Base-by-base conservation (phyloP, 2,113 vertebrate genomes). In the Ptyas mucosa region DNA sequence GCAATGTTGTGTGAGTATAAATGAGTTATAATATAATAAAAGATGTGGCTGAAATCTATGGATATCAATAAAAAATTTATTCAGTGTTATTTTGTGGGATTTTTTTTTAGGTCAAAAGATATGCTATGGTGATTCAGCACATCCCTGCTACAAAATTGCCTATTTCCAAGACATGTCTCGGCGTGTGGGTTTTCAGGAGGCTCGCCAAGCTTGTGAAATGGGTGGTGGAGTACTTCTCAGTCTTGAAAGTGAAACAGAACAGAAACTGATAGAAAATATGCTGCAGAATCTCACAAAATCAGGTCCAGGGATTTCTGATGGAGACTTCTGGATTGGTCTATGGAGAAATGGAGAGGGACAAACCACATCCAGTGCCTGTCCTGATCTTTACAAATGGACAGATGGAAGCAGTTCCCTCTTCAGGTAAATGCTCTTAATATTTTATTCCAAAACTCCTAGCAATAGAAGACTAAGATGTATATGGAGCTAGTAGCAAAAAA, bases 301-400 rank as follows among this genome's bases (percentile, higher is more conserved):
- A 3, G 98, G 97, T 81, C 95, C 97, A 0, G 98, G 98, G 0
- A 98, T 99, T 93, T 98, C 98, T 0, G 99, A 99, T 21, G 99
- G 99, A 0, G 99, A 99, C 89, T 99, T 99, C 97, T 99, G 99
- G 99, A 99, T 99, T 18, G 99, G 99, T 3, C 96, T 99, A 94
- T 99, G 98, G 94, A 98, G 99, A 20, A 97, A 94, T 2, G 98
- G 98, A 0, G 97, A 97, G 3, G 97, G 97, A 0, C 96, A 97
- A 61, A 96, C 97, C 18, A 96, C 96, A 0, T 95, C 96, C 4
- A 97, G 98, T 53, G 96, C 98, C 86, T 99, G 99, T 95, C 98
- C 98, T 0, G 97, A 98, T 90, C 98, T 99, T 51, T 99, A 99
- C 96, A 96, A 95, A 69, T 99, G 99, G 99, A 98, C 98, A 0